Conservation (phyloP, 2,113 vertebrate genomes). For the Gracilinanus agilis region DNA sequence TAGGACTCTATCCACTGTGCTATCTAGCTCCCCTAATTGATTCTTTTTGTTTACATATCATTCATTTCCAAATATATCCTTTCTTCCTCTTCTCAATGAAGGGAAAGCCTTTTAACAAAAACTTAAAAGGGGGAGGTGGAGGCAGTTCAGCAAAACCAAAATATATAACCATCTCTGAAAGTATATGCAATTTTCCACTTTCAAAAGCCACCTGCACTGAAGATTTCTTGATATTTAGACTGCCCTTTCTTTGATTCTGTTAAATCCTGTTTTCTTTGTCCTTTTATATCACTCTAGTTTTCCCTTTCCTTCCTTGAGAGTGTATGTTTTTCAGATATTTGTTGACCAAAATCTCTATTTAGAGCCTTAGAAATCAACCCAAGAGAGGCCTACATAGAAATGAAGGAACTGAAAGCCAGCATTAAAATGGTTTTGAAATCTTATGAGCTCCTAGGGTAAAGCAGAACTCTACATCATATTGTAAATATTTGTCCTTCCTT, state of each 20-base stretch:
- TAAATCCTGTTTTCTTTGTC: not conserved
- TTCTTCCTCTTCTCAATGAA: not conserved
- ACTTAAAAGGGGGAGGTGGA: not conserved
- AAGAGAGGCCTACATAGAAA: not conserved
- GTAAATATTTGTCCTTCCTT: not conserved
- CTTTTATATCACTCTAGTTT: not conserved
- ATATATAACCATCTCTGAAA: not conserved
- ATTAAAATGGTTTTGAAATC: conserved; percentile 4
- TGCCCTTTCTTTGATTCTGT: not conserved
- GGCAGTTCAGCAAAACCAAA: not conserved
- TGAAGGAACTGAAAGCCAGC: not conserved
- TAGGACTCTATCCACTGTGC: no score
- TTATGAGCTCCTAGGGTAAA: not conserved
- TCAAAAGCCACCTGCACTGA: not conserved
- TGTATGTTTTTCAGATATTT: conserved; percentile 58
- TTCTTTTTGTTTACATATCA: not conserved
- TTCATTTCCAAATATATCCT: not conserved
- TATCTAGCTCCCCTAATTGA: not conserved
- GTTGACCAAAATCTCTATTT: conserved; percentile 1
- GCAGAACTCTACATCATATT: not conserved
- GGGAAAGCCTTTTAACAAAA: not conserved
- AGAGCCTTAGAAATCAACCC: conserved; percentile 20
- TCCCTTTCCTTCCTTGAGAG: conserved; percentile 21
- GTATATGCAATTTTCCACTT: not conserved
- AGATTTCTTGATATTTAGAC: conserved; percentile 11